Evolutionary conservation across 23 tunicate species (phyloP), one percentile per base, ranked within the genome.

Genomic region (Oikopleura vanhoeffeni): DNA sequence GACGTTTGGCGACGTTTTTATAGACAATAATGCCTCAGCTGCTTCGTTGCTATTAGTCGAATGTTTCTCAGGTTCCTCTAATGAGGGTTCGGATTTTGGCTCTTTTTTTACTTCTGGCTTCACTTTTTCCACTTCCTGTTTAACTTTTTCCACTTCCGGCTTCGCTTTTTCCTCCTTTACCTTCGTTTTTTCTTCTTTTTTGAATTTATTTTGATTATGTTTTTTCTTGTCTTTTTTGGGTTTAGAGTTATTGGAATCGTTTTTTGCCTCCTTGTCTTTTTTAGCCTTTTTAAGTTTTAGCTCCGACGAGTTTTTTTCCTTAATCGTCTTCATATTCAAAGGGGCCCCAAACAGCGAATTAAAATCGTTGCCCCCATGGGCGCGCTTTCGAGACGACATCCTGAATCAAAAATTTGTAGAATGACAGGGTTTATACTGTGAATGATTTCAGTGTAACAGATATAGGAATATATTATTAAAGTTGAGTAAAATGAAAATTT

Each of bases 291-390:
- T 49, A 49, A 49, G 64, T 13, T 49, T 49, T 49, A 8, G 13
- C 64, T 13, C 64, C 24, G 13, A 13, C 18, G 64, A 49, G 13
- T 13, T 8, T 49, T 49, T 49, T 24, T 49, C 64, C 64, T 49
- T 49, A 24, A 49, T 49, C 64, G 27, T 71, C 32, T 71, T 71
- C 79, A 71, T 71, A 30, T 30, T 71, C 36, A 71, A 2, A 33
- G 79, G 79, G 34, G 34, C 79, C 36, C 79, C 79, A 30, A 71
- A 71, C 27, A 71, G 79, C 79, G 79, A 71, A 30, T 71, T 71
- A 30, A 71, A 71, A 71, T 71, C 79, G 38, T 71, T 13, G 24
- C n/a, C n/a, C n/a, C 13, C 64, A 49, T 49, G 64, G 24, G 64
- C 18, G 18, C 64, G 13, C 24, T 71, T 71, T 28, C 35, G 27